phyloP scores from a whole-genome alignment of 2,888 invertebrate species.

The Lampropteryx suffumata region DNA sequence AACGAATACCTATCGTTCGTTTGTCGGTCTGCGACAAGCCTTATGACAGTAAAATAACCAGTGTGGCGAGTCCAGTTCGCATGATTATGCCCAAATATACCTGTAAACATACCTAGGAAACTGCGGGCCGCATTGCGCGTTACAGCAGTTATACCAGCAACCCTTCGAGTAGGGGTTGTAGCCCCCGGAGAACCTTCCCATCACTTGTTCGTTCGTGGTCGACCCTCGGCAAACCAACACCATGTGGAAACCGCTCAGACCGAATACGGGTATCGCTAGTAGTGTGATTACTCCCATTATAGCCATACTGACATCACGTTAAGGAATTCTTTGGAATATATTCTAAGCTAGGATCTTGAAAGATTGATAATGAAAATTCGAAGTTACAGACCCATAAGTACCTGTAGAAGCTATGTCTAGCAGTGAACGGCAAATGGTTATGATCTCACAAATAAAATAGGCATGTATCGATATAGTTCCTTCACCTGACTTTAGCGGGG shows the following conservation, averaged over 20 bases:
- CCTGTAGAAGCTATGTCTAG: too few species aligned
- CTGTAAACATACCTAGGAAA: slow-evolving; percentile 91
- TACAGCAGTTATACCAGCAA: slow-evolving; percentile 97
- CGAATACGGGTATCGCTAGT: slow-evolving; percentile 97
- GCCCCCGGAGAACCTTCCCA: slow-evolving; percentile 99
- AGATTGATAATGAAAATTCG: too few species aligned
- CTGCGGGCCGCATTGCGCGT: slow-evolving; percentile 97
- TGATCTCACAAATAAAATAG: too few species aligned
- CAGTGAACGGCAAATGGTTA: too few species aligned
- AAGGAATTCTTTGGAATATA: slow-evolving; percentile 38
- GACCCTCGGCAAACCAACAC: slow-evolving; percentile 97
- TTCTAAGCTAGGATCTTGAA: not conserved
- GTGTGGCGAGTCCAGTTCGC: not conserved
- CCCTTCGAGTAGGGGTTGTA: slow-evolving; percentile 99
- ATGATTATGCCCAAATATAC: too few species aligned
- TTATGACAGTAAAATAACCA: too few species aligned
- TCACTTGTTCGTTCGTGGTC: slow-evolving; percentile 99
- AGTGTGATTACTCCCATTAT: slow-evolving; percentile 96
- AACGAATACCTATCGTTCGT: too few species aligned
- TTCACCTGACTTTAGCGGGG: too few species aligned
- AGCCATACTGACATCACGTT: slow-evolving; percentile 85
- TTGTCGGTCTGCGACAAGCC: too few species aligned
- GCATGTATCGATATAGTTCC: too few species aligned
- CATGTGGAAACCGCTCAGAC: slow-evolving; percentile 98
- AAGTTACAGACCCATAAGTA: too few species aligned